A percentile compares a stretch with the other conserved stretches of the same genome.
phyloP scores from a whole-genome alignment of 1,140 invertebrate genomes.

The Ruditapes philippinarum region DNA sequence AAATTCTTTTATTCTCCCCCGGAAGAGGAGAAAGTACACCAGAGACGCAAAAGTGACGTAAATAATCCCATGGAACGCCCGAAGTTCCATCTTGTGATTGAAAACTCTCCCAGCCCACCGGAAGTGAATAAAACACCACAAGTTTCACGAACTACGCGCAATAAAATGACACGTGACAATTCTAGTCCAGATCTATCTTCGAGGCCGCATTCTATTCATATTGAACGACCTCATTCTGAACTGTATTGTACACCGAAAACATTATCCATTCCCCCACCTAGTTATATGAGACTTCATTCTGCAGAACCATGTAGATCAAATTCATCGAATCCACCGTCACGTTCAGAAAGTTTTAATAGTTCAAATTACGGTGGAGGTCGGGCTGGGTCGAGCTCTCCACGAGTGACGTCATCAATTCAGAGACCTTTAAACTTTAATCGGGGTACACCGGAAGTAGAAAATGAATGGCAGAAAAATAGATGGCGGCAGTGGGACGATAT shows the following conservation, averaged over 20 bases:
- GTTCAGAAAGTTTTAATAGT: slow-evolving; percentile 15
- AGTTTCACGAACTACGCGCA: slow-evolving; percentile 35
- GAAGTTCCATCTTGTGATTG: slow-evolving; percentile 62
- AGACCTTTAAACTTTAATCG: slow-evolving; percentile 63
- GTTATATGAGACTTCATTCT: slow-evolving; percentile 33
- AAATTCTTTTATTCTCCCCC: slow-evolving; percentile 43
- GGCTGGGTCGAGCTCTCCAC: slow-evolving; percentile 39
- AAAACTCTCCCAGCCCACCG: slow-evolving; percentile 63
- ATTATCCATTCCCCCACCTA: slow-evolving; percentile 60
- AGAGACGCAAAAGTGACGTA: slow-evolving; percentile 55
- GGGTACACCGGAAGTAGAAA: slow-evolving; percentile 53
- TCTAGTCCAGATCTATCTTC: slow-evolving; percentile 42
- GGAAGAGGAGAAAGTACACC: background rate
- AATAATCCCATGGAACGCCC: slow-evolving; percentile 49
- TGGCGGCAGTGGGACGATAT: slow-evolving; percentile 64
- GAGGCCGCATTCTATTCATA: slow-evolving; percentile 60
- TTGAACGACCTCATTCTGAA: slow-evolving; percentile 50
- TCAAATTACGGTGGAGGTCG: background rate
- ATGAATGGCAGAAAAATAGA: slow-evolving; percentile 63
- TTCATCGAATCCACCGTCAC: slow-evolving; percentile 15
- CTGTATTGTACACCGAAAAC: slow-evolving; percentile 52
- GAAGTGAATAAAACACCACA: slow-evolving; percentile 41
- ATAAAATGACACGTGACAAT: slow-evolving; percentile 52
- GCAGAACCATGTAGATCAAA: background rate
- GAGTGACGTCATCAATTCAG: slow-evolving; percentile 63